A percentile compares a stretch with the other conserved stretches of the same genome.
Evolutionary conservation across 1,140 invertebrate species (phyloP).

Genomic region (Adoxophyes honmai): DNA sequence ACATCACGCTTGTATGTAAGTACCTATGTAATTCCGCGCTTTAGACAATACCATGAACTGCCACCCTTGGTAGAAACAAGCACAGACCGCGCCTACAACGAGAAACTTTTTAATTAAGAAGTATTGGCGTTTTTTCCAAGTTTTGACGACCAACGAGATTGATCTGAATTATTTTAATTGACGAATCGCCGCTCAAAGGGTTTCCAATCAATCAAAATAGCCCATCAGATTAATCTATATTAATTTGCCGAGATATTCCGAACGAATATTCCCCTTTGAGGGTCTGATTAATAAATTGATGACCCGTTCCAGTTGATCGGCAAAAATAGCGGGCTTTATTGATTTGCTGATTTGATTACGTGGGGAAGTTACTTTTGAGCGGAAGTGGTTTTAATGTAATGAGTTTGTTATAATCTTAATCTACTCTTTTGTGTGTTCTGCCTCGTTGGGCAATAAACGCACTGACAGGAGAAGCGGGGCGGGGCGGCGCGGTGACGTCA

Average conservation of each 20-base stretch:
- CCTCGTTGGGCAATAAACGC: too few relatives aligned
- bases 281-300: slow-evolving; percentile 10
- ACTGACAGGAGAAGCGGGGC: too few relatives aligned
- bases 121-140: slow-evolving; percentile 40
- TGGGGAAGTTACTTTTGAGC: too few relatives aligned
- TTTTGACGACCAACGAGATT: slow-evolving; percentile 24
- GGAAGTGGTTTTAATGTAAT: too few relatives aligned
- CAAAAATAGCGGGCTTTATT: too few relatives aligned
- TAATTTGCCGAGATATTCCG: neutral
- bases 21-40: too few relatives aligned
- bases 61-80: neutral
- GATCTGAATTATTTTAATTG: slow-evolving; percentile 27
- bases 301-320: neutral
- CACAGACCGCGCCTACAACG: slow-evolving; percentile 22
- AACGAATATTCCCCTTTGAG: neutral
- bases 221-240: slow-evolving; percentile 1
- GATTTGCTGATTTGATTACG: too few relatives aligned
- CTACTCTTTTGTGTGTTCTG: too few relatives aligned
- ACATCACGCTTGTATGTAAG: too few relatives aligned
- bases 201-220: slow-evolving; percentile 3
- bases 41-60: too few relatives aligned
- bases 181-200: neutral
- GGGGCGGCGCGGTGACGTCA: too few relatives aligned
- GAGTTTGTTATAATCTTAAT: too few relatives aligned
- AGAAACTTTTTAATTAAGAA: slow-evolving; percentile 55